Evolutionary conservation across 2,888 invertebrate genomes (phyloP).

Genomic region (Synergus umbraculus): DNA sequence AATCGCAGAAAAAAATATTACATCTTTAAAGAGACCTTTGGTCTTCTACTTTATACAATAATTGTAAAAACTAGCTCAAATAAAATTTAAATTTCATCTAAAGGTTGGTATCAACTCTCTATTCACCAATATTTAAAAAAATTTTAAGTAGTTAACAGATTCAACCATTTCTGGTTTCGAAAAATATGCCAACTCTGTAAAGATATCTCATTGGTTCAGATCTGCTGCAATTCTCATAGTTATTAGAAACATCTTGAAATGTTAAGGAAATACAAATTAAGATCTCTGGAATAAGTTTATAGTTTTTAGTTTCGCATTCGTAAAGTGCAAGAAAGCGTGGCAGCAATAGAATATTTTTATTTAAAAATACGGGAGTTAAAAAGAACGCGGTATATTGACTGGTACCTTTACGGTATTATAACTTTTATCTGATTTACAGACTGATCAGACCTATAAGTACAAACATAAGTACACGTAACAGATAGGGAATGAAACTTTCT

Average conservation of each 20-base stretch:
- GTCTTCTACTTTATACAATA: background rate
- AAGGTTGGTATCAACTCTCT: background rate
- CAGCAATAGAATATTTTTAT: conserved; percentile 33
- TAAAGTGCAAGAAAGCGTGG: conserved; percentile 55
- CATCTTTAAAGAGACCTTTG: background rate
- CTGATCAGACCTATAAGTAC: conserved; percentile 15
- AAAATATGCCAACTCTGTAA: too few species aligned
- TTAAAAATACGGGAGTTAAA: background rate
- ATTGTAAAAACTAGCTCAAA: background rate
- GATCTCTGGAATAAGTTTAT: background rate
- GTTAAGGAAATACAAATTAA: background rate
- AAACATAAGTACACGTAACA: conserved; percentile 25
- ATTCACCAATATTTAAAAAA: background rate
- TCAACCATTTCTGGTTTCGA: too few species aligned
- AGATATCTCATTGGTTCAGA: too few species aligned
- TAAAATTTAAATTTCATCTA: background rate
- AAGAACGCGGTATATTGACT: background rate
- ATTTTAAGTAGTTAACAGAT: too few species aligned
- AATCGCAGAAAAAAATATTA: background rate
- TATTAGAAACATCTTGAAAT: background rate
- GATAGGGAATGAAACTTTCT: conserved; percentile 34
- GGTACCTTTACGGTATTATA: background rate
- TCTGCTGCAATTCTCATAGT: too few species aligned
- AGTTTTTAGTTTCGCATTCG: conserved; percentile 40
- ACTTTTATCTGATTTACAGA: conserved; percentile 25